Evolutionary conservation across 2,797 vertebrate genomes (phyloP), one percentile per base, ranked within the genome.

Genomic region (Miichthys miiuy): DNA sequence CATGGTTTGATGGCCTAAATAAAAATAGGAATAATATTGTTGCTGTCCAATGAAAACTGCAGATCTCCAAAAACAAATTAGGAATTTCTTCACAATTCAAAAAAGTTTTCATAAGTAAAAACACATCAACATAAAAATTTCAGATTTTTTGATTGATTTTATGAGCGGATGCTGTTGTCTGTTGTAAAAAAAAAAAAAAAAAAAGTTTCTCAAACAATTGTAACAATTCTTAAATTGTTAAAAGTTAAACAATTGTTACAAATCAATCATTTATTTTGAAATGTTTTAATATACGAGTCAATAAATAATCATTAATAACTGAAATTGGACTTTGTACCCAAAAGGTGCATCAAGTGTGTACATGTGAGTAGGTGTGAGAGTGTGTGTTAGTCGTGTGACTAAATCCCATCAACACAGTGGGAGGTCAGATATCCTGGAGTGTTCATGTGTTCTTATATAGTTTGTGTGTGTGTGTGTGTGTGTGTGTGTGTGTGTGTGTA

Each of bases 1-100:
- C 87, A 93, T 93, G 87, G 90, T 90, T 93, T 93, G 89, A 94
- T 91, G 92, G 88, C 91, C 91, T 91, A 90, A 92, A 93, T 93
- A 93, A 92, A 93, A 92, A 67, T 72, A 75, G 82, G 73, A 88
- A 87, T 91, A 91, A 91, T 87, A 90, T 90, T 91, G 85, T 91
- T 48, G 74, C 68, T 83, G 77, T 87, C 77, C 83, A 87, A 79
- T 88, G 74, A 89, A 89, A 92, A 88, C 46, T 25, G 60, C 34
- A 84, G 64, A 77, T 68, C 65, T 84, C 68, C 46, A 85, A 85
- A 81, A 81, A 65, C 50, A 77, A 76, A 87, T 75, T 12, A 68
- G 25, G 55, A 67, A 76, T 83, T 79, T 85, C 61, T 63, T 65
- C 25, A 68, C n/a, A 83, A 76, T 76, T 68, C 7, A 23, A 30